Evolutionary conservation across 2,888 invertebrate species (phyloP), one percentile per base, ranked within the genome.

Genomic region (Hirtodrosophila histrioides): DNA sequence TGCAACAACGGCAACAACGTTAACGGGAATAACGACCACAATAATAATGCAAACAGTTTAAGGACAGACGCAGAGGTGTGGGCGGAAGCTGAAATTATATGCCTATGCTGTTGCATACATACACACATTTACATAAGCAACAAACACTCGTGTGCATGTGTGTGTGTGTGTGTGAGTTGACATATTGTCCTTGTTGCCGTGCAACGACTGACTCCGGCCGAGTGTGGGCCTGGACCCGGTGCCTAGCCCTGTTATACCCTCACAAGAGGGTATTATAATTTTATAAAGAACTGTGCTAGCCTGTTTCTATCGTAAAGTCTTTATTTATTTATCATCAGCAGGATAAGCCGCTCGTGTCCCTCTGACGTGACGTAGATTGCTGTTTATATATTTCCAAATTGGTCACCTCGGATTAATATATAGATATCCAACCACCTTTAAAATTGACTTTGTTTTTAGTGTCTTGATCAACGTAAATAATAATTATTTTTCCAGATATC

Each of bases 11-110:
- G 46, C 44, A 45, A 40, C 54, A 61, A 35, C 49, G 50, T 31
- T 65, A 56, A 54, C 57, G 46, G 62, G 61, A 65, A 77, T 73
- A 55, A 60, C 46, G 60, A 66, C 61, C 71, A 56, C 61, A 78
- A 75, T 64, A 69, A 74, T 79, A 82, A 82, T 75, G 88, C 79
- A 79, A 85, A 88, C 86, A 81, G 69, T 81, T 84, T 86, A 88
- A 67, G 84, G 70, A 65, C 65, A 63, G 55, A 70, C 67, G 12
- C 39, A 35, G 51, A 58, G 73, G 73, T 73, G 54, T 70, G 50
- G 62, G 55, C 87, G 86, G 85, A 87, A 87, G 82, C 88, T 87
- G 66, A 84, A 84, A 84, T 84, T 85, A 85, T 88, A 85, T 85
- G 88, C 82, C 88, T 86, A 78, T 85, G 75, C 56, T 60, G 56